Conservation (phyloP, 2,888 invertebrate genomes). For the Xestia c-nigrum region DNA sequence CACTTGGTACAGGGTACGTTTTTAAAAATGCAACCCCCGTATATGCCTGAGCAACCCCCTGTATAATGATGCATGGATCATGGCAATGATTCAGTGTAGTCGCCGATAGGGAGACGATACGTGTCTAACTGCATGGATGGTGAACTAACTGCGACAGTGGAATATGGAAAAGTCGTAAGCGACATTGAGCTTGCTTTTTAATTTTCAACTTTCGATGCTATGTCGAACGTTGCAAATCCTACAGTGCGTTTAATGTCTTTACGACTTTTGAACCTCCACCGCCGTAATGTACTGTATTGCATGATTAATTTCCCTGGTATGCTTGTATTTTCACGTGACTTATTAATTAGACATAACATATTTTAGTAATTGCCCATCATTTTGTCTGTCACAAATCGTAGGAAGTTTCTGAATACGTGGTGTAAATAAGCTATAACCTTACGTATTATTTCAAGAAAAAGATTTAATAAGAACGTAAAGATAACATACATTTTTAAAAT, state of each 20-base stretch:
- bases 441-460: neutral
- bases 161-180: neutral
- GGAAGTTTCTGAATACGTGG: neutral
- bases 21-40: conserved; percentile 72
- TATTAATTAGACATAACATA: neutral
- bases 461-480: neutral
- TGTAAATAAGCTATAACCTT: neutral
- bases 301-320: conserved; percentile 66
- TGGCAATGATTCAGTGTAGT: conserved; percentile 63
- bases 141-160: conserved; percentile 31
- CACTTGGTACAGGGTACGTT: conserved; percentile 97
- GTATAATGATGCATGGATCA: conserved; percentile 70
- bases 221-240: neutral
- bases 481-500: neutral
- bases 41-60: conserved; percentile 55
- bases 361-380: neutral
- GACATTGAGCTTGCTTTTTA: conserved; percentile 1
- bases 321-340: conserved; percentile 63
- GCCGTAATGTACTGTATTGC: conserved; percentile 64
- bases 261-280: neutral
- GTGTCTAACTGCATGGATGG: conserved; percentile 65
- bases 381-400: neutral
- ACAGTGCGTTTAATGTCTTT: neutral
- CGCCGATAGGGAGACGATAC: conserved; percentile 62
- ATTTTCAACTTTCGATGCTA: neutral